Percentiles rank a stretch among this genome's conserved stretches.
Conservation (phyloP, 1,140 invertebrate genomes). For the Bathynomus jamesi region DNA sequence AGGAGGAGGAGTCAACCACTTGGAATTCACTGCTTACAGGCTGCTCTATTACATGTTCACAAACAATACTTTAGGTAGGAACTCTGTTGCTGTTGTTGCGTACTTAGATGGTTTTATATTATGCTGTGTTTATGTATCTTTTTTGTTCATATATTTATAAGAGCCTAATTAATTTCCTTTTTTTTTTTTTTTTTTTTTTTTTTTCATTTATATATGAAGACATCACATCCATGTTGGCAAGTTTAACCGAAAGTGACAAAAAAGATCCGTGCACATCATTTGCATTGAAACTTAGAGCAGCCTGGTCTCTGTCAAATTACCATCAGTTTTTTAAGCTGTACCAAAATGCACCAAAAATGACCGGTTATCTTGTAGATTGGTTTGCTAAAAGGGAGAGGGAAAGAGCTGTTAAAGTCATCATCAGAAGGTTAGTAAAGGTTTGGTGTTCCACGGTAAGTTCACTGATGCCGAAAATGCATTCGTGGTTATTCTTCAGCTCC, state of each 20-base stretch:
- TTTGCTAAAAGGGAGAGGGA: conserved; percentile 88
- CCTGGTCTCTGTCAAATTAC: conserved; percentile 86
- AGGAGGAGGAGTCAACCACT: conserved; percentile 58
- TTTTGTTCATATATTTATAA: background rate
- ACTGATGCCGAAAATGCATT: too few relatives aligned
- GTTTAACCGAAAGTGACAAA: conserved; percentile 66
- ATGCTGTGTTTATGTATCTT: background rate
- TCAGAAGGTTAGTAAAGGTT: conserved; percentile 85
- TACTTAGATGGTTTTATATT: background rate
- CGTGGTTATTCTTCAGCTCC: too few relatives aligned
- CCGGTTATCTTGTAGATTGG: conserved; percentile 94
- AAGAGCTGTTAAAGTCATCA: conserved; percentile 76
- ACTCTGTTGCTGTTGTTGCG: conserved; percentile 33
- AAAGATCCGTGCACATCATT: conserved; percentile 74
- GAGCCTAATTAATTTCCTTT: background rate
- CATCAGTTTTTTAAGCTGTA: conserved; percentile 83
- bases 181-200: conserved; percentile 43
- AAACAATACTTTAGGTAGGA: conserved; percentile 85
- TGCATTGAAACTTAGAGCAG: conserved; percentile 74
- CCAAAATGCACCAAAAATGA: conserved; percentile 79
- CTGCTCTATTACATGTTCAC: conserved; percentile 97
- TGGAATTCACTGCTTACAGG: conserved; percentile 89
- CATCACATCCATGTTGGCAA: conserved; percentile 79
- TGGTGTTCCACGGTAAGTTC: too few relatives aligned
- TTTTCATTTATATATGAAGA: conserved; percentile 52